phyloP scores from a whole-genome alignment of 2,113 vertebrate genomes.

The Patagioenas fasciata region DNA sequence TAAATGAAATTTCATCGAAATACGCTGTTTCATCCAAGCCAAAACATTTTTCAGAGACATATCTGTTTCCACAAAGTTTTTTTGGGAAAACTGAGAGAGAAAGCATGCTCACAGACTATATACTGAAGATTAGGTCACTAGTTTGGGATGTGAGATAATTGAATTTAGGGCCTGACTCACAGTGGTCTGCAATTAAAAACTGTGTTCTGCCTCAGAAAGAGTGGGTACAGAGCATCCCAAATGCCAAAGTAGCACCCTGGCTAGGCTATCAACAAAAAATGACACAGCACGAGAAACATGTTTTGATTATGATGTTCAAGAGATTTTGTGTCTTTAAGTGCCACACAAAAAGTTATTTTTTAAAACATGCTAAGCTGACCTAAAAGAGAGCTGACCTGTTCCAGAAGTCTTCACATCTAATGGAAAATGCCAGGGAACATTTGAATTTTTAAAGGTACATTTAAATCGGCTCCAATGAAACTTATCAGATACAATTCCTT shows the following conservation, averaged over 20 bases:
- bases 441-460: background rate
- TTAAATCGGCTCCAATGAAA: background rate
- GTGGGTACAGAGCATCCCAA: background rate
- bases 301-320: background rate
- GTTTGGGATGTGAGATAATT: background rate
- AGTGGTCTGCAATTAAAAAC: background rate
- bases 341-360: background rate
- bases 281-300: background rate
- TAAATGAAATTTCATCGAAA: slow-evolving; percentile 54
- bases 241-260: background rate
- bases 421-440: background rate
- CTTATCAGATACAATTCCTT: background rate
- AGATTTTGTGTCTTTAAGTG: background rate
- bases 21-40: background rate
- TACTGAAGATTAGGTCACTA: background rate
- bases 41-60: slow-evolving; percentile 22
- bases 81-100: slow-evolving; percentile 20
- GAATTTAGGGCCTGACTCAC: background rate
- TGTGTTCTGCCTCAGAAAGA: background rate
- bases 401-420: background rate
- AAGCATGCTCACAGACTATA: background rate
- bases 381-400: background rate
- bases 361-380: background rate
- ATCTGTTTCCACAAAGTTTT: slow-evolving; percentile 24
- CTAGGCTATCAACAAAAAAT: background rate